Percentiles rank a stretch among this genome's conserved stretches.
phyloP scores from a whole-genome alignment of 2,888 invertebrate genomes.

The Escarpia spicata region DNA sequence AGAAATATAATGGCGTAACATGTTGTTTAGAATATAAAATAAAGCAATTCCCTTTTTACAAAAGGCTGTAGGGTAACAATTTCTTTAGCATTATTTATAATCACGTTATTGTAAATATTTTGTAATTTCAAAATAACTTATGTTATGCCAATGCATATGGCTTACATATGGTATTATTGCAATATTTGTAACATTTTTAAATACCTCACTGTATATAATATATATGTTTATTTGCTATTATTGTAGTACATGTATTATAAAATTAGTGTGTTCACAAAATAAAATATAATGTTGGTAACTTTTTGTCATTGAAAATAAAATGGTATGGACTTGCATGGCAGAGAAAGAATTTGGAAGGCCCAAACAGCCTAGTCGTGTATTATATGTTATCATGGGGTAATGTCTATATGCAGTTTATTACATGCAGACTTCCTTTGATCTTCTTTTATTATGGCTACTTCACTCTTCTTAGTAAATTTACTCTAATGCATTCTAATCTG shows the following conservation, averaged over 20 bases:
- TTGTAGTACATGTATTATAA: background rate
- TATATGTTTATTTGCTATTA: background rate
- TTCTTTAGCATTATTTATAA: background rate
- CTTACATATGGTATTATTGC: too few relatives aligned
- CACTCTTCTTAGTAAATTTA: background rate
- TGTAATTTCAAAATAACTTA: background rate
- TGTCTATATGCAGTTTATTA: too few relatives aligned
- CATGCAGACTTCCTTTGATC: background rate
- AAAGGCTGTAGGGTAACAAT: background rate
- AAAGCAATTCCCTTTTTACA: background rate
- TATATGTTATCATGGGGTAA: background rate
- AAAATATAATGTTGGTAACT: too few relatives aligned
- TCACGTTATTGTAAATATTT: background rate
- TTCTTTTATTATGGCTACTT: background rate
- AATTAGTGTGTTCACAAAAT: background rate
- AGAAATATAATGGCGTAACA: background rate
- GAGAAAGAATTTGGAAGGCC: background rate
- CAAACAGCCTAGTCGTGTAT: background rate
- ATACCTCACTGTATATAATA: background rate
- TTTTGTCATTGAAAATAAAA: too few relatives aligned
- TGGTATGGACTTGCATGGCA: too few relatives aligned
- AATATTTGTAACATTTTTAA: too few relatives aligned
- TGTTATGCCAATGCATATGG: too few relatives aligned
- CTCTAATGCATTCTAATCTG: too few relatives aligned
- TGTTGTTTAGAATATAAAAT: too few relatives aligned